Evolutionary conservation across 2,888 invertebrate species (phyloP).

Genomic region (Dugesia japonica): DNA sequence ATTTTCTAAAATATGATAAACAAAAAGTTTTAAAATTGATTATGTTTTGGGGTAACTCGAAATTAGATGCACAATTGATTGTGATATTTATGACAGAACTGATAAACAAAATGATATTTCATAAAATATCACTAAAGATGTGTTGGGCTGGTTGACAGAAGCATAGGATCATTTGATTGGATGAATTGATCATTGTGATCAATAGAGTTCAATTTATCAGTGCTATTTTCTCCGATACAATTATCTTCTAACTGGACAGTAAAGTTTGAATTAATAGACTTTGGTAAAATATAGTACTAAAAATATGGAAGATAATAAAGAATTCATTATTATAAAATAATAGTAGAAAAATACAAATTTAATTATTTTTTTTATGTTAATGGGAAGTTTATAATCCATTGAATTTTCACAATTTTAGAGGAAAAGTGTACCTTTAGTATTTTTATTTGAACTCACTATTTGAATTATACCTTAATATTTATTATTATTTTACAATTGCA

Average conservation of each 20-base stretch:
- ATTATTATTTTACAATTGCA: too few species aligned
- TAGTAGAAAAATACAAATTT: too few species aligned
- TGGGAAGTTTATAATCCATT: too few species aligned
- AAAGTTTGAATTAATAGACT: neutral
- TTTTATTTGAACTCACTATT: too few species aligned
- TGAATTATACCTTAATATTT: too few species aligned
- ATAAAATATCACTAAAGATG: neutral
- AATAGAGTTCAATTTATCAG: neutral
- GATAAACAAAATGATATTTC: neutral
- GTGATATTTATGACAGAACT: neutral
- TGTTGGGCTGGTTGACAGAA: neutral
- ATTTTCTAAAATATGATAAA: too few species aligned
- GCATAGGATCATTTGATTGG: neutral
- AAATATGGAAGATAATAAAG: too few species aligned
- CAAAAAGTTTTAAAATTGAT: neutral
- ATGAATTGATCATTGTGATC: neutral
- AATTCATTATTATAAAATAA: too few species aligned
- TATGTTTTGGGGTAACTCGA: neutral
- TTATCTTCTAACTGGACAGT: neutral
- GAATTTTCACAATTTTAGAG: too few species aligned
- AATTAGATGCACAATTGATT: neutral
- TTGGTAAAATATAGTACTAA: neutral
- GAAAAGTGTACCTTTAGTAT: too few species aligned
- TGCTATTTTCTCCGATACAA: neutral
- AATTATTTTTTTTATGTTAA: too few species aligned